A percentile compares a stretch with the other conserved stretches of the same genome.
These are phyloP conservation scores for Lathronympha strigana DNA, from an alignment of 2,888 invertebrate genomes.

Conservation along the genomic window DNA sequence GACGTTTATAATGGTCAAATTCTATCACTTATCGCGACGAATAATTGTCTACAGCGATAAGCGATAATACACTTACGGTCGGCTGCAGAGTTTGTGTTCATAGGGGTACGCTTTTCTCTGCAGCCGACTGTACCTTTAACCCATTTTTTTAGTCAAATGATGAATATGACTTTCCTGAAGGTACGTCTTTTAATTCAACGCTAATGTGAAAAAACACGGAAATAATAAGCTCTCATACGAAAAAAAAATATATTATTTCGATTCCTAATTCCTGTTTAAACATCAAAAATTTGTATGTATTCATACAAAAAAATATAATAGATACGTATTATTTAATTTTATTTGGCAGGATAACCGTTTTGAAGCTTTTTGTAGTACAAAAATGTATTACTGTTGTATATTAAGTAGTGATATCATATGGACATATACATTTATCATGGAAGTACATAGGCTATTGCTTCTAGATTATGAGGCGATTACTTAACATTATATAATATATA, in stretches of 20 bases:
- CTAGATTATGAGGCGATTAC: slow-evolving; percentile 56
- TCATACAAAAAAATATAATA: slow-evolving; percentile 33
- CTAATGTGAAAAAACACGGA: slow-evolving; percentile 5
- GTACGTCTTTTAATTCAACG: too few species aligned
- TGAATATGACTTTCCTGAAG: too few species aligned
- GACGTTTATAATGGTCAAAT: not conserved
- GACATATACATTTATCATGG: slow-evolving; percentile 45
- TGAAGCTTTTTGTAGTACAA: slow-evolving; percentile 40
- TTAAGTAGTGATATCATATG: slow-evolving; percentile 19
- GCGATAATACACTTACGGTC: not conserved
- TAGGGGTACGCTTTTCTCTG: too few species aligned
- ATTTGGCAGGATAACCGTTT: slow-evolving; percentile 40
- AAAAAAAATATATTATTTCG: not conserved
- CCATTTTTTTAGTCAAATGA: too few species aligned
- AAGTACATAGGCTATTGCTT: slow-evolving; percentile 59
- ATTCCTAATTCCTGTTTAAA: slow-evolving; percentile 9
- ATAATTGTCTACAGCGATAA: not conserved
- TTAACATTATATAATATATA: slow-evolving; percentile 44
- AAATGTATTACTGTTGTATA: slow-evolving; percentile 38
- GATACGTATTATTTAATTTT: slow-evolving; percentile 26
- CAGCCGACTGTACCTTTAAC: too few species aligned
- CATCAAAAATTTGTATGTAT: slow-evolving; percentile 16
- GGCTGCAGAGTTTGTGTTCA: too few species aligned
- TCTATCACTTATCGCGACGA: not conserved
- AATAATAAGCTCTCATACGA: not conserved